Percentiles rank a stretch among this genome's conserved stretches.
These are phyloP conservation scores for Melanotaenia parkinsoni DNA, from an alignment of 2,797 vertebrate genomes.

Conservation along the genomic window DNA sequence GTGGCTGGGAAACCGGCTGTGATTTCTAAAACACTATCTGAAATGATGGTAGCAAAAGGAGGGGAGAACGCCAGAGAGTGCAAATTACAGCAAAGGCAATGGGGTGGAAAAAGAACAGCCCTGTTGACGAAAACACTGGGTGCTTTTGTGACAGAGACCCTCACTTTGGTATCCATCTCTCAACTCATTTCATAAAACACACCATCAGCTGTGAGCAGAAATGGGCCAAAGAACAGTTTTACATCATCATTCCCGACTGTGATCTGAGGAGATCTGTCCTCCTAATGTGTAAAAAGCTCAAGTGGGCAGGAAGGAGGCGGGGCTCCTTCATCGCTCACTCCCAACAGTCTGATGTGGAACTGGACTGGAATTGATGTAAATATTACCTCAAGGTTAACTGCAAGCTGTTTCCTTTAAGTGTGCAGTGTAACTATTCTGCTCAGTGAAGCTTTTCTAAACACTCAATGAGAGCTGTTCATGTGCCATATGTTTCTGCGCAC, in stretches of 20 bases:
- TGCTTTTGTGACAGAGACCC: constrained; percentile 61
- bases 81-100: constrained; percentile 73
- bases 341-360: constrained; percentile 28
- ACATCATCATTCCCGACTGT: constrained; percentile 39
- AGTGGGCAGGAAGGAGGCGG: not conserved
- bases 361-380: constrained; percentile 51
- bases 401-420: constrained; percentile 42
- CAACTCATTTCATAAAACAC: constrained; percentile 67
- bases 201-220: constrained; percentile 47
- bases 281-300: constrained; percentile 37
- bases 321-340: constrained; percentile 6
- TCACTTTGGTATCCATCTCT: constrained; percentile 60
- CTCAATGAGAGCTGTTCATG: constrained; percentile 19
- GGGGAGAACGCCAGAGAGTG: constrained; percentile 35
- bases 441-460: constrained; percentile 36
- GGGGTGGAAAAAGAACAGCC: constrained; percentile 64
- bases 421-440: constrained; percentile 31
- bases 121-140: constrained; percentile 68
- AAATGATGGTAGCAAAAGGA: constrained; percentile 59
- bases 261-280: constrained; percentile 30
- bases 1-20: constrained; percentile 53
- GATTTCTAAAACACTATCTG: constrained; percentile 71
- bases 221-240: constrained; percentile 50
- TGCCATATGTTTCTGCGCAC: constrained; percentile 46
- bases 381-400: constrained; percentile 59